These are phyloP conservation scores for Bombus sibiricus DNA, from an alignment of 1,140 invertebrate species.

Conservation along the genomic window DNA sequence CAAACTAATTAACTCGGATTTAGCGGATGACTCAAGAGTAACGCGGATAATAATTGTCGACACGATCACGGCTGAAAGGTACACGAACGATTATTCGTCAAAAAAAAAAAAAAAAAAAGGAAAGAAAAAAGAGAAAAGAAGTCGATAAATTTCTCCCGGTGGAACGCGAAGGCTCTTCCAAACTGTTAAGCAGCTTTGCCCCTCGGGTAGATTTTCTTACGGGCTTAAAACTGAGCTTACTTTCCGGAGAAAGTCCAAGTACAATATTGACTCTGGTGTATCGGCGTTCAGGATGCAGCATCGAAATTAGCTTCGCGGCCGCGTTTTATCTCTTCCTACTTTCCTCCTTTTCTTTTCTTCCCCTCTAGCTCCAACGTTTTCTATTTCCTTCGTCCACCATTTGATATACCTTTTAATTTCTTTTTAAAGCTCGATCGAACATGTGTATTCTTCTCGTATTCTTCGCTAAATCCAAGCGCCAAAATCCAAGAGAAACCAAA, in stretches of 20 bases:
- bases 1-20: neutral
- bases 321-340: neutral
- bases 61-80: conserved; percentile 20
- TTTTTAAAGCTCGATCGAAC: neutral
- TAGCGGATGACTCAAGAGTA: neutral
- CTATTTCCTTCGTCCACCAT: neutral
- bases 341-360: neutral
- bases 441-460: neutral
- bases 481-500: neutral
- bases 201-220: conserved; percentile 47
- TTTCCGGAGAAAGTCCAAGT: conserved; percentile 43
- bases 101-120: neutral
- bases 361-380: neutral
- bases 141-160: conserved; percentile 34
- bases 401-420: neutral
- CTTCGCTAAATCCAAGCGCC: neutral
- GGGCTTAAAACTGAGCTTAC: conserved; percentile 29
- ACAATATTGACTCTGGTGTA: conserved; percentile 55
- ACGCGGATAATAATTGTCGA: conserved; percentile 20
- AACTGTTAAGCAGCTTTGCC: conserved; percentile 51
- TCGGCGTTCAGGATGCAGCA: conserved; percentile 52
- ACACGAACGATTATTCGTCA: conserved; percentile 26
- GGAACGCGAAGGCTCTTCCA: neutral
- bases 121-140: neutral
- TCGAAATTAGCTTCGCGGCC: conserved; percentile 51